Evolutionary conservation across 2,113 vertebrate genomes (phyloP), one percentile per base, ranked within the genome.

Genomic region (Vulpes vulpes): DNA sequence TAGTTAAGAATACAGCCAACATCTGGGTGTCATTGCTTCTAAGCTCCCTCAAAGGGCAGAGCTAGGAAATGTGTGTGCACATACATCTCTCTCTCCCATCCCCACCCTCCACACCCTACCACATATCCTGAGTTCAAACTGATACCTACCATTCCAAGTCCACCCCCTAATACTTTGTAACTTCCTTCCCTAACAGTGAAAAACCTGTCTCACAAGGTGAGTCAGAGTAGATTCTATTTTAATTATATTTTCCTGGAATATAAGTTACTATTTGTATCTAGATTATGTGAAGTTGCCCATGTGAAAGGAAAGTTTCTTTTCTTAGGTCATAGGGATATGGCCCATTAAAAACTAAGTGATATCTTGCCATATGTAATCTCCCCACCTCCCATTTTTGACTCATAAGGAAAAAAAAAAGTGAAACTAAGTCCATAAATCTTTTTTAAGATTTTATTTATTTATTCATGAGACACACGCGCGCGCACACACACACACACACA

Each of bases 181-280:
- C 49, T 82, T 23, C 23, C 25, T 95, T 55, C 43, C 89, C 19
- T 53, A 92, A 15, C 38, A 43, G 23, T 35, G 62, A 91, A 96
- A 89, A 88, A 8, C 20, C 25, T 84, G 12, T 91, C 38, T 91
- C 57, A 55, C 65, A 43, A 27, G 25, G 64, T 80, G 35, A 78
- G 12, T 35, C 91, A 20, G 23, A 82, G 8, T 85, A 65, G 30
- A 4, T 64, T 32, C 53, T 65, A 17, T 83, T 92, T 94, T 89
- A 51, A 38, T 80, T 67, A 59, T 30, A 64, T 88, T 91, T 95
- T 86, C 51, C 57, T 83, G 69, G 51, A 60, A 76, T 60, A 92
- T 65, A 76, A 97, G 2, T 55, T 92, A 32, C 49, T 78, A 4
- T 90, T 55, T 85, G 32, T 87, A 73, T 79, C 12, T 87, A 65